phyloP scores from a whole-genome alignment of 2,888 invertebrate genomes.

The Brachypalpus laphriformis region DNA sequence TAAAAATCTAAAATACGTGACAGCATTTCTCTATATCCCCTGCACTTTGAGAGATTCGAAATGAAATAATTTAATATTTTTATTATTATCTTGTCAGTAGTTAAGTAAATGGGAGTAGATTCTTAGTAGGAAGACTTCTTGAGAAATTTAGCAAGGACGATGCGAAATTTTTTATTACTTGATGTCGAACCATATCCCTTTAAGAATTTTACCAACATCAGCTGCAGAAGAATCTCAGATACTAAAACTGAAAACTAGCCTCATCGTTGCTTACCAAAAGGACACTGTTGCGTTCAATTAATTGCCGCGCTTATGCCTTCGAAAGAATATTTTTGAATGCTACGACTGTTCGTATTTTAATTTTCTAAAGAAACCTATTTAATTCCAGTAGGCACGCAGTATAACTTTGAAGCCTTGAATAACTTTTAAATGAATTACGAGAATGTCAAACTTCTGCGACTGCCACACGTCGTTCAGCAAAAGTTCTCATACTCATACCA shows the following conservation, averaged over 20 bases:
- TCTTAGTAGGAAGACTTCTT: background rate
- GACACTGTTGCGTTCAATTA: too few species aligned
- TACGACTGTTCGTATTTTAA: too few species aligned
- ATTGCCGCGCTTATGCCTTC: background rate
- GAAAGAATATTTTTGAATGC: too few species aligned
- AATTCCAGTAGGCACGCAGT: too few species aligned
- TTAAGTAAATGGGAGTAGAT: background rate
- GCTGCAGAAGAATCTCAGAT: too few species aligned
- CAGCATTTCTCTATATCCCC: background rate
- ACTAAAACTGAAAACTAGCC: too few species aligned
- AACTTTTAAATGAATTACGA: background rate
- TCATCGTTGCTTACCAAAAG: too few species aligned
- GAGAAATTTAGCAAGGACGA: too few species aligned
- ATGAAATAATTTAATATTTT: background rate
- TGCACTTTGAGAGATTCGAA: background rate
- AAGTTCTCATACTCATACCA: background rate
- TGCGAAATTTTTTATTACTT: too few species aligned
- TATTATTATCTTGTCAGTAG: background rate
- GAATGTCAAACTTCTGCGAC: background rate
- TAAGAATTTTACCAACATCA: too few species aligned
- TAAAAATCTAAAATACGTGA: constrained; percentile 42
- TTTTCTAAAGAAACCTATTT: too few species aligned
- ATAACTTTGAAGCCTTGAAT: background rate
- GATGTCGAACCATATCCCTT: too few species aligned
- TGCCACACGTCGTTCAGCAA: background rate